Evolutionary conservation across 1,140 invertebrate species (phyloP).

Genomic region (Ooceraea biroi): DNA sequence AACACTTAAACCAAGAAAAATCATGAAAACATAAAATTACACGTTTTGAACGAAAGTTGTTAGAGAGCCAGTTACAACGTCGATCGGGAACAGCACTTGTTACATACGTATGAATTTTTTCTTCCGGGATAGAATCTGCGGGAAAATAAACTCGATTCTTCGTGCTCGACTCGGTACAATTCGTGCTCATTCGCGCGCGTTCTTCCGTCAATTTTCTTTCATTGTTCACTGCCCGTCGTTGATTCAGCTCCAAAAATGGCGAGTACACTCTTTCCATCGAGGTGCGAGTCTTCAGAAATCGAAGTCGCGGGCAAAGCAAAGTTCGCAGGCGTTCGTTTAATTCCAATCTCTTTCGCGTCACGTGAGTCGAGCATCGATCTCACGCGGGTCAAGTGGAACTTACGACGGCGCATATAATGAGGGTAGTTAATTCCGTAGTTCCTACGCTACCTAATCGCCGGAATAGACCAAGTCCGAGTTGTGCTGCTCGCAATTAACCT

Average conservation of each 20-base stretch:
- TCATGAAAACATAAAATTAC: constrained; percentile 22
- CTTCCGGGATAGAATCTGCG: constrained; percentile 32
- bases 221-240: constrained; percentile 27
- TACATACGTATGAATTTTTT: constrained; percentile 41
- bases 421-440: constrained; percentile 53
- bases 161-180: constrained; percentile 22
- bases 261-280: constrained; percentile 19
- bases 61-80: constrained; percentile 28
- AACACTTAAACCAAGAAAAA: constrained; percentile 17
- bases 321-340: constrained; percentile 28
- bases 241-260: constrained; percentile 42
- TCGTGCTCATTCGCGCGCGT: constrained; percentile 33
- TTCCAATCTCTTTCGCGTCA: constrained; percentile 49
- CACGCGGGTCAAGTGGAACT: constrained; percentile 45
- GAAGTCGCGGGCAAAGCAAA: neutral
- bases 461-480: constrained; percentile 50
- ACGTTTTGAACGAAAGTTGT: constrained; percentile 10
- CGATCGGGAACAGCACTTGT: constrained; percentile 10
- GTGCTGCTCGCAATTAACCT: constrained; percentile 51
- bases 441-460: constrained; percentile 50
- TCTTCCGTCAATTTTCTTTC: constrained; percentile 33
- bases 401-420: constrained; percentile 50
- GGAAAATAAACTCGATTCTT: constrained; percentile 46
- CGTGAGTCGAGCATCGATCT: constrained; percentile 52
- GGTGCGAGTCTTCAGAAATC: constrained; percentile 29